Conservation (phyloP, 2,797 vertebrate species). For the Mareca strepera region DNA sequence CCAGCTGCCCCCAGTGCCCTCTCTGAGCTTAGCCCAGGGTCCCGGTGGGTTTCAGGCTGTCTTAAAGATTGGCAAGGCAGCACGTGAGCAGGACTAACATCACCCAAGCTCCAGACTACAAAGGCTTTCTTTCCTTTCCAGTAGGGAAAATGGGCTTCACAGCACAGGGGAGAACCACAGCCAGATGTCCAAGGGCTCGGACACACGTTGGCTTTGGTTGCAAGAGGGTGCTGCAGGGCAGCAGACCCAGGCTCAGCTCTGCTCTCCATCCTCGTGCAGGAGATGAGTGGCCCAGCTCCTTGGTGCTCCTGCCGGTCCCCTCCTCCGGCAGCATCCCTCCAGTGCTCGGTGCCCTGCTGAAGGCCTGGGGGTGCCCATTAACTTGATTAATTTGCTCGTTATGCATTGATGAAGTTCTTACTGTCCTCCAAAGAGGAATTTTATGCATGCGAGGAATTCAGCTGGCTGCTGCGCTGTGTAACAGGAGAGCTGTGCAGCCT, state of each 20-base stretch:
- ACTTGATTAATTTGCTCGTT: neutral
- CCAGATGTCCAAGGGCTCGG: fast-evolving
- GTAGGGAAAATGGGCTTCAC: neutral
- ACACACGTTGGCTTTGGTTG: neutral
- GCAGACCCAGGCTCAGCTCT: neutral
- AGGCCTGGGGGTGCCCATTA: neutral
- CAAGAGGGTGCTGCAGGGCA: neutral
- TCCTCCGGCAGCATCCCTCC: neutral
- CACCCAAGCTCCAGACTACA: neutral
- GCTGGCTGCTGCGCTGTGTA: neutral
- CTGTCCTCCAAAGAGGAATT: neutral
- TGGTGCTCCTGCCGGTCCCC: too few relatives aligned
- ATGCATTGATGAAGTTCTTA: neutral
- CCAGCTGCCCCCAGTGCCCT: neutral
- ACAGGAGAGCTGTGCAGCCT: neutral
- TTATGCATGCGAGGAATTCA: neutral
- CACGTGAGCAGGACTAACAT: fast-evolving
- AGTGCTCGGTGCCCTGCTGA: neutral
- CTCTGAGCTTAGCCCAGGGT: neutral
- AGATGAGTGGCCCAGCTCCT: neutral
- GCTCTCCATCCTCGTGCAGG: fast-evolving
- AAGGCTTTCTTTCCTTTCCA: neutral
- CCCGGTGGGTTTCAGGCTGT: neutral
- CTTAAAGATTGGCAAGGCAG: neutral
- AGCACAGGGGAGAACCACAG: fast-evolving